These are phyloP conservation scores for Verasper variegatus DNA, from an alignment of 2,113 vertebrate species.

Conservation along the genomic window DNA sequence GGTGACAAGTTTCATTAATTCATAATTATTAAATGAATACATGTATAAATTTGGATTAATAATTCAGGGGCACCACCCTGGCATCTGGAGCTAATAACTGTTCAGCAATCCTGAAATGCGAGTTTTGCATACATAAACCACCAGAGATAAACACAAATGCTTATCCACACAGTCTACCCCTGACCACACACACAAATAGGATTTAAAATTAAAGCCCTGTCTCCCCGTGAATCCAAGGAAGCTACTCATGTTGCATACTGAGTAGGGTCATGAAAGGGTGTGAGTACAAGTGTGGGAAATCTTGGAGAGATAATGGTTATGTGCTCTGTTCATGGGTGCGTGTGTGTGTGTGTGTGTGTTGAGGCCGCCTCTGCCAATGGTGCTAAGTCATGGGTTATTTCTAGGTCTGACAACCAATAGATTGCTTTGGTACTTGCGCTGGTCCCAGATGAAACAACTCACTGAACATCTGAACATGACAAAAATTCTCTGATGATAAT, in stretches of 20 bases:
- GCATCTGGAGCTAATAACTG: background rate
- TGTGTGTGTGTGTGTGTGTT: background rate
- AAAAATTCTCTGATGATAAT: slow-evolving; percentile 27
- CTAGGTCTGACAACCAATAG: slow-evolving; percentile 19
- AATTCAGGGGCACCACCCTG: background rate
- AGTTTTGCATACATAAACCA: too few species aligned
- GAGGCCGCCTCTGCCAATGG: slow-evolving; percentile 11
- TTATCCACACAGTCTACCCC: background rate
- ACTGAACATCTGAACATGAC: slow-evolving; percentile 24
- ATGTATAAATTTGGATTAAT: background rate
- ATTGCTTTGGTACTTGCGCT: slow-evolving; percentile 14
- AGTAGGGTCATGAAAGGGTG: slow-evolving; percentile 55
- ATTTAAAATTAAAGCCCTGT: slow-evolving; percentile 9
- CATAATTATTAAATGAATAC: background rate
- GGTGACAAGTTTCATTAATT: background rate
- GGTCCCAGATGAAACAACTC: slow-evolving; percentile 17
- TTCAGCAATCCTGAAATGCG: too few species aligned
- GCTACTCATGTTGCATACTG: slow-evolving; percentile 64
- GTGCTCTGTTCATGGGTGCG: background rate
- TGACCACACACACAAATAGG: background rate
- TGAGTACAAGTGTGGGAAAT: slow-evolving; percentile 51
- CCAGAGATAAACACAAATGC: too few species aligned
- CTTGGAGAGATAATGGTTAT: slow-evolving; percentile 24
- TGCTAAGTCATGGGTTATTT: slow-evolving; percentile 18
- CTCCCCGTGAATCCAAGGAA: slow-evolving; percentile 55